Evolutionary conservation across 53 echinoderm and acorn worm species (phyloP).

Genomic region (Holothuria leucospilota): DNA sequence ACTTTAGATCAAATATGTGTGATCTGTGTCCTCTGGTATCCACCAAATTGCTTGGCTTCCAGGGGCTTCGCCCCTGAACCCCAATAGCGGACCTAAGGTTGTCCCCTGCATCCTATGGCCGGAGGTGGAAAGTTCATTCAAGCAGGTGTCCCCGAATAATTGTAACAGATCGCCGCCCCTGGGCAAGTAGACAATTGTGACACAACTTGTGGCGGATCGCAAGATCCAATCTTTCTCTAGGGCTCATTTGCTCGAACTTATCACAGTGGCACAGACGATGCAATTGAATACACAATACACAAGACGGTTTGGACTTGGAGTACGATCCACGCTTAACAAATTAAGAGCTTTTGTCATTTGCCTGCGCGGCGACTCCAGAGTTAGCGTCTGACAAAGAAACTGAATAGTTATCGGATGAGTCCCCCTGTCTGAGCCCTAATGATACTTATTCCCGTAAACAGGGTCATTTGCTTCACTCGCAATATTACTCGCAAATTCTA

Average conservation of each 20-base stretch:
- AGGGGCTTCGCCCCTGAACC: no score
- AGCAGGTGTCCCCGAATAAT: no score
- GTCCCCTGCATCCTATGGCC: no score
- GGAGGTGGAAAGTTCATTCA: no score
- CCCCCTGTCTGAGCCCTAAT: background rate
- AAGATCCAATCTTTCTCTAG: slow-evolving; percentile 35
- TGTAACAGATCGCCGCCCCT: no score
- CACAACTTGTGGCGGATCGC: slow-evolving; percentile 49
- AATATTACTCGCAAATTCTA: background rate
- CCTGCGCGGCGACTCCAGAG: background rate
- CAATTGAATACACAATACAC: slow-evolving; percentile 33
- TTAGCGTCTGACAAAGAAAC: slow-evolving; percentile 18
- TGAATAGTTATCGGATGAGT: background rate
- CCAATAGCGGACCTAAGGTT: no score
- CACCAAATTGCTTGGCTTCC: no score
- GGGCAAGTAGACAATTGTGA: slow-evolving; percentile 59
- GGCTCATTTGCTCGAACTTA: slow-evolving; percentile 48
- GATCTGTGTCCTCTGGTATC: no score
- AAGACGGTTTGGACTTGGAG: slow-evolving; percentile 49
- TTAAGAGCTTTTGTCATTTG: background rate
- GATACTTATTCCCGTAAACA: background rate
- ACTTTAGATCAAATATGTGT: no score
- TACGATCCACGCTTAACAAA: slow-evolving; percentile 11
- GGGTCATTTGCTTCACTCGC: slow-evolving; percentile 34
- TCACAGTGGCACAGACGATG: slow-evolving; percentile 58